Conservation (phyloP, 1,140 invertebrate species). For the Rhopalosiphum maidis region DNA sequence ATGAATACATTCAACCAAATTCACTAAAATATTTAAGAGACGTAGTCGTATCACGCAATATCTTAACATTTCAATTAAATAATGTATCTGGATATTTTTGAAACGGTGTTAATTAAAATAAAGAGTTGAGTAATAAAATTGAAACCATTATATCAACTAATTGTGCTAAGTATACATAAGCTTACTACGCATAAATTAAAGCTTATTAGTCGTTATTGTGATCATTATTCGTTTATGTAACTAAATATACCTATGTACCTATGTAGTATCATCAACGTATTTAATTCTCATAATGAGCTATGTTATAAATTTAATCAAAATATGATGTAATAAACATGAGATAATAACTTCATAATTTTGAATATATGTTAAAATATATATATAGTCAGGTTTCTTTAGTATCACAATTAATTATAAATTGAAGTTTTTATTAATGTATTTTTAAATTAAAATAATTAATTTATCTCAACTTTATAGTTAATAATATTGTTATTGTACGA, state of each 20-base stretch:
- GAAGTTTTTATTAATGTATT: not conserved
- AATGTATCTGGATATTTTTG: not conserved
- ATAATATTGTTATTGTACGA: not conserved
- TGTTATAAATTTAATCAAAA: not conserved
- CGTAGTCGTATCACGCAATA: not conserved
- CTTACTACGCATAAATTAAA: not conserved
- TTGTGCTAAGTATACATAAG: not conserved
- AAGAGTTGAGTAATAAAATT: not conserved
- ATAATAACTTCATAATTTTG: not conserved
- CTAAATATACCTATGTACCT: not conserved
- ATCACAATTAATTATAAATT: not conserved
- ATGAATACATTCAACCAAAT: not conserved
- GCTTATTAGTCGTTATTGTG: not conserved
- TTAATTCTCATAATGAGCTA: not conserved
- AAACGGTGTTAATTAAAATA: not conserved
- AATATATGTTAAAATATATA: not conserved
- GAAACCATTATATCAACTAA: not conserved
- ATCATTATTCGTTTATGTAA: conserved; percentile 6
- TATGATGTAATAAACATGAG: conserved; percentile 3
- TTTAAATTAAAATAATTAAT: conserved; percentile 20
- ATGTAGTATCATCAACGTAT: not conserved
- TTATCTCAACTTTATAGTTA: not conserved
- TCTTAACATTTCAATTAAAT: not conserved
- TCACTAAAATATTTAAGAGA: not conserved
- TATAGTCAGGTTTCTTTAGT: not conserved